Conservation (phyloP, 1,140 invertebrate species). For the Calycopis cecrops region DNA sequence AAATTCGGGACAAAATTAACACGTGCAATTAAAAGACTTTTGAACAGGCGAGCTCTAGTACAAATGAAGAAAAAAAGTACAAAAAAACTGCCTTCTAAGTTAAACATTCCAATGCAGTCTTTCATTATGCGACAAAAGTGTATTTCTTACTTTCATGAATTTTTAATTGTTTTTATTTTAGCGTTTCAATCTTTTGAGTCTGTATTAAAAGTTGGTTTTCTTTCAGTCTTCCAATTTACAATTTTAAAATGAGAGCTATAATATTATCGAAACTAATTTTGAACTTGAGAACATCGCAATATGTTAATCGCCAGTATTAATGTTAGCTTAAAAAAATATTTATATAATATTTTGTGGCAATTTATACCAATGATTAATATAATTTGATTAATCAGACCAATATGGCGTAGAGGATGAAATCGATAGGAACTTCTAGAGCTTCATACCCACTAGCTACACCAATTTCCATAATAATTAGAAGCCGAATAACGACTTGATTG, state of each 20-base stretch:
- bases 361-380: too few relatives aligned
- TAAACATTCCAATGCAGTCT: conserved; percentile 3
- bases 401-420: too few relatives aligned
- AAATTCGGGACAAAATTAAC: conserved; percentile 1
- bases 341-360: too few relatives aligned
- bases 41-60: neutral
- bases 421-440: neutral
- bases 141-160: conserved; percentile 3
- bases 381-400: too few relatives aligned
- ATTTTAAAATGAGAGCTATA: too few relatives aligned
- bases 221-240: too few relatives aligned
- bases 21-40: conserved; percentile 8
- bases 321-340: too few relatives aligned
- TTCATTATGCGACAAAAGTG: conserved; percentile 9
- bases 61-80: neutral
- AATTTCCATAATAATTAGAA: neutral
- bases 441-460: neutral
- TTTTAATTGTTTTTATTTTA: neutral
- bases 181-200: too few relatives aligned
- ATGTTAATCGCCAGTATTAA: too few relatives aligned
- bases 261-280: too few relatives aligned
- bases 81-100: neutral
- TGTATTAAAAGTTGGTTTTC: too few relatives aligned
- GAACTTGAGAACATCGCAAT: too few relatives aligned
- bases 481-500: conserved; percentile 26